Conservation (phyloP, 2,888 invertebrate genomes). For the Meghimatium bilineatum region DNA sequence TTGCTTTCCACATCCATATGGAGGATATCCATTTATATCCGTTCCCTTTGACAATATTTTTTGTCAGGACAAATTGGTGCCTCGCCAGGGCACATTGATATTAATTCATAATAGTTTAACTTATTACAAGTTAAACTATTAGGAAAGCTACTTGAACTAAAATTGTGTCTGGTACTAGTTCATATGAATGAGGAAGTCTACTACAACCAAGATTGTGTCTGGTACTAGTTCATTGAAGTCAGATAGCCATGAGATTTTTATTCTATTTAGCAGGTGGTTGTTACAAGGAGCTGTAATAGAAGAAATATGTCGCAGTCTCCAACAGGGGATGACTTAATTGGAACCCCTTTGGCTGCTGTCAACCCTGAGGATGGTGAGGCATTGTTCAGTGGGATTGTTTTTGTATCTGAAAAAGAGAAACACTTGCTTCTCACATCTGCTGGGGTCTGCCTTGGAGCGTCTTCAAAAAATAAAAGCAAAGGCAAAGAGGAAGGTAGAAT, state of each 20-base stretch:
- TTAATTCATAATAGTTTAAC: no score
- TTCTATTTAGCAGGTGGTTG: neutral
- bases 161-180: no score
- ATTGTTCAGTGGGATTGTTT: slow-evolving; percentile 20
- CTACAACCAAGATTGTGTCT: no score
- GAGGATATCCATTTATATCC: no score
- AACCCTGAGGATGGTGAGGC: slow-evolving; percentile 28
- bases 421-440: slow-evolving; percentile 1
- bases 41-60: no score
- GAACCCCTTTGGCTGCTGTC: neutral
- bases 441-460: neutral
- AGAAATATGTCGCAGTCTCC: slow-evolving; percentile 8
- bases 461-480: slow-evolving; percentile 9
- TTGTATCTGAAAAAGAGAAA: slow-evolving; percentile 26
- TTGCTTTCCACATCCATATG: no score
- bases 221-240: no score
- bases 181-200: no score
- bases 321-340: neutral
- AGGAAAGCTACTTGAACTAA: no score
- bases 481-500: slow-evolving; percentile 1
- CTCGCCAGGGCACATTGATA: no score
- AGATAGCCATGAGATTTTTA: neutral
- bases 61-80: no score
- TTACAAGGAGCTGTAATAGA: neutral
- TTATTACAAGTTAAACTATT: no score